Conservation (phyloP, 2,888 invertebrate genomes). For the Priocnemis perturbator region DNA sequence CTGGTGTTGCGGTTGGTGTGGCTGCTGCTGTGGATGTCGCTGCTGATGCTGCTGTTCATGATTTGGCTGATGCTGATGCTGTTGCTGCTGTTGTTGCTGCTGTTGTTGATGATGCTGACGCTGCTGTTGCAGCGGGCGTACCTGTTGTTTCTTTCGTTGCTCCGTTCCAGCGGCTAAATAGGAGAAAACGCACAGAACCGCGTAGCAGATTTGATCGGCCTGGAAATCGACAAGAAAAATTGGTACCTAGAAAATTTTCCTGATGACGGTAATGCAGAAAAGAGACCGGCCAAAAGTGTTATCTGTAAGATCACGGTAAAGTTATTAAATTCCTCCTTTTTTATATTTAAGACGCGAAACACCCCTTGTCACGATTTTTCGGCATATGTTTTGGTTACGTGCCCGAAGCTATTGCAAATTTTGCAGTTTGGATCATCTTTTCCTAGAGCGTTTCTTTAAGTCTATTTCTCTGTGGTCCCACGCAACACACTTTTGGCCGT, state of each 20-base stretch:
- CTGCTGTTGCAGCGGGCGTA: slow-evolving; percentile 63
- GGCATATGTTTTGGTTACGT: too few species aligned
- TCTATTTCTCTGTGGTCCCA: too few species aligned
- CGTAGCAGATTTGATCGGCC: slow-evolving; percentile 99
- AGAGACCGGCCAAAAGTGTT: too few species aligned
- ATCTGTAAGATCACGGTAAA: too few species aligned
- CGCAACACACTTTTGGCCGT: too few species aligned
- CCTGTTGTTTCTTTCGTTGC: slow-evolving; percentile 77
- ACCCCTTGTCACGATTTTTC: too few species aligned
- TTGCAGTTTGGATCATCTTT: too few species aligned
- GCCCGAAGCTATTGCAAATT: too few species aligned
- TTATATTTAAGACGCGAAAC: too few species aligned
- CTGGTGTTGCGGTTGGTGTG: slow-evolving; percentile 53
- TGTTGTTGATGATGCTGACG: slow-evolving; percentile 60
- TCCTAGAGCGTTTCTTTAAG: too few species aligned
- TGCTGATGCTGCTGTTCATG: slow-evolving; percentile 76
- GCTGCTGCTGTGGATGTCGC: slow-evolving; percentile 67
- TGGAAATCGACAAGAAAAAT: slow-evolving; percentile 73
- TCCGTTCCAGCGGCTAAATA: slow-evolving; percentile 96
- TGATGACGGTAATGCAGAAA: too few species aligned
- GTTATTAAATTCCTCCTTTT: too few species aligned
- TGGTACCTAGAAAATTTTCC: background rate
- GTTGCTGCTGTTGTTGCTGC: slow-evolving; percentile 49
- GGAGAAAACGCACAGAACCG: slow-evolving; percentile 99
- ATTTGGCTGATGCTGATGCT: slow-evolving; percentile 49